phyloP scores from a whole-genome alignment of 2,888 invertebrate species.

The Acrobeloides nanus region DNA sequence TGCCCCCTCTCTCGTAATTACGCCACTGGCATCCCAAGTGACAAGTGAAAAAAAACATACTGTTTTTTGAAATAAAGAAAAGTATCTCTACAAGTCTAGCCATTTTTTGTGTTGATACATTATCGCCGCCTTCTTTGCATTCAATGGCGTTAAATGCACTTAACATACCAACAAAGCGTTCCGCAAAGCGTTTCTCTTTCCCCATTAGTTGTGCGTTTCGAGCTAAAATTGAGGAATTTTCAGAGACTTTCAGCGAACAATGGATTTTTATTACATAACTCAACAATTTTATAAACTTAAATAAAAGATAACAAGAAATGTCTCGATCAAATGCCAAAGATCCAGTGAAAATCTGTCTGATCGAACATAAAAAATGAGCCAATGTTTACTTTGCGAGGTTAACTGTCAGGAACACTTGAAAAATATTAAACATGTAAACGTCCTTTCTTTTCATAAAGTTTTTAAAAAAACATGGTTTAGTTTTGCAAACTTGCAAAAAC shows the following conservation, averaged over 20 bases:
- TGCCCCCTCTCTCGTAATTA: too few species aligned
- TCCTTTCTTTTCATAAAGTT: too few species aligned
- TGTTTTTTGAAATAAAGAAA: conserved; percentile 38
- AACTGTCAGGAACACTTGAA: too few species aligned
- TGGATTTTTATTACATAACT: conserved; percentile 4
- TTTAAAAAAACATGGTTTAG: too few species aligned
- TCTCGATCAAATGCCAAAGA: too few species aligned
- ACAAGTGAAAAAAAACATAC: conserved; percentile 35
- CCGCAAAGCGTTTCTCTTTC: conserved; percentile 27
- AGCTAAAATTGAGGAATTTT: conserved; percentile 20
- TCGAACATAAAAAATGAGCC: too few species aligned
- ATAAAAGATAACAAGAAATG: too few species aligned
- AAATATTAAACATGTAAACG: too few species aligned
- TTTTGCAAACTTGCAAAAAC: too few species aligned
- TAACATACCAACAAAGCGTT: conserved; percentile 17
- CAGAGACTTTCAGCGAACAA: neutral
- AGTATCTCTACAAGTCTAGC: conserved; percentile 39
- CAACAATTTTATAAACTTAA: neutral
- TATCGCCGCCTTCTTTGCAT: conserved; percentile 2
- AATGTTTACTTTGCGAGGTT: too few species aligned
- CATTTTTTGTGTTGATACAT: conserved; percentile 20
- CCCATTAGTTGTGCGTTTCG: conserved; percentile 38
- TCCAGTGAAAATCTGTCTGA: too few species aligned
- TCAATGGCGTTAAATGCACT: conserved; percentile 15
- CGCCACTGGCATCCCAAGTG: too few species aligned